phyloP scores from a whole-genome alignment of 2,113 vertebrate genomes.

The Caloenas nicobarica region DNA sequence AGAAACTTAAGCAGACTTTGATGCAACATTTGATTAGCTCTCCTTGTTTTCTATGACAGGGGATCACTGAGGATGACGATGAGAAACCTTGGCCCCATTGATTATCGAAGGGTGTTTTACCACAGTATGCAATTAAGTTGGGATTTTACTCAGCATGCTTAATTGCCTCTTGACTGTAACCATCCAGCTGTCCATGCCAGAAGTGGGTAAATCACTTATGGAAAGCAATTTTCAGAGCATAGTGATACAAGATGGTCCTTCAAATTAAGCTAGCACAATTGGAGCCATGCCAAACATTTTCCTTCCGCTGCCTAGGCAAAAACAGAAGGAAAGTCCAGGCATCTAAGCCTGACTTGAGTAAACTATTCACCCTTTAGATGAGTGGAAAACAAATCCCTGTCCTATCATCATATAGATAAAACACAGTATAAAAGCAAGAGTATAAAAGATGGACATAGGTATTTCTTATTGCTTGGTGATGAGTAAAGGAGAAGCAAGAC shows the following conservation, averaged over 20 bases:
- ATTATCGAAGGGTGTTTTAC: background rate
- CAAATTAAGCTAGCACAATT: background rate
- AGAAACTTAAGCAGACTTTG: background rate
- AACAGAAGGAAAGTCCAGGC: background rate
- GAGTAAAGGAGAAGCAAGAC: background rate
- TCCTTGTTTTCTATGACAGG: background rate
- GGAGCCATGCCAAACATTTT: background rate
- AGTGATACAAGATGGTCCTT: background rate
- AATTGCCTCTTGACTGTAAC: background rate
- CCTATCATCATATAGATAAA: background rate
- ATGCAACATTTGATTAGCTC: background rate
- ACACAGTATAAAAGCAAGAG: background rate
- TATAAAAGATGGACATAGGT: background rate
- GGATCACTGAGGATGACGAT: background rate
- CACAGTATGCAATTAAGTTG: background rate
- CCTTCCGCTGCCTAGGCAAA: background rate
- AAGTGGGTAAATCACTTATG: background rate
- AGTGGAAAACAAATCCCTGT: background rate
- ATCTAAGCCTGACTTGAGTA: background rate
- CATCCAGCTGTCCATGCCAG: background rate
- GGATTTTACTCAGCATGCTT: background rate
- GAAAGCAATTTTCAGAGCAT: slow-evolving; percentile 20
- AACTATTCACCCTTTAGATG: background rate
- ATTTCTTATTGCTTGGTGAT: background rate
- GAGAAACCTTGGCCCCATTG: background rate